Conservation (phyloP, 2,113 vertebrate genomes). For the Ovis canadensis region DNA sequence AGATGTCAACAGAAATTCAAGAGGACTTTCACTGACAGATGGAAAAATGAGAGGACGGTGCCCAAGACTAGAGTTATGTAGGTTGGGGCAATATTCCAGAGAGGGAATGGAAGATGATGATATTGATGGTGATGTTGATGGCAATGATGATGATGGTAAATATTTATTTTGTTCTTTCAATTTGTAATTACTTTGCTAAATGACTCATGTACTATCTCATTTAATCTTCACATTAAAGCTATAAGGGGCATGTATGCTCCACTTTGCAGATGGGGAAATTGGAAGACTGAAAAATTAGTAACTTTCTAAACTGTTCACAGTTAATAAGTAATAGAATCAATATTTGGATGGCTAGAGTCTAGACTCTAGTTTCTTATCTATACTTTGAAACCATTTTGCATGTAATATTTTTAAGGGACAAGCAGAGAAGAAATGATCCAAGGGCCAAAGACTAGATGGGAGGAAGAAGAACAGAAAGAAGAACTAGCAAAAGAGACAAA, state of each 20-base stretch:
- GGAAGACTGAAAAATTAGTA: background rate
- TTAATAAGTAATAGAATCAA: background rate
- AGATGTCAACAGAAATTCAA: background rate
- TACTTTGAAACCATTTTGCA: background rate
- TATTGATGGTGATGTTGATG: background rate
- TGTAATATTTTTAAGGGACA: background rate
- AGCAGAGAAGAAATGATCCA: background rate
- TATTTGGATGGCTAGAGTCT: background rate
- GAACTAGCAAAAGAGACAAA: background rate
- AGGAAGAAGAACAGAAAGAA: background rate
- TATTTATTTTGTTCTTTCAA: background rate
- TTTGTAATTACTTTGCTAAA: background rate
- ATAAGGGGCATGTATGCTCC: background rate
- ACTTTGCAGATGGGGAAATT: background rate
- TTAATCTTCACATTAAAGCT: background rate
- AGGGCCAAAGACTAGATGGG: background rate
- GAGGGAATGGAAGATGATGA: background rate
- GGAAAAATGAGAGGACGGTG: background rate
- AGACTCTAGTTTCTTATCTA: background rate
- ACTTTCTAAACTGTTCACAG: background rate
- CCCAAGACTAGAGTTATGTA: background rate
- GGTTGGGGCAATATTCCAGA: background rate
- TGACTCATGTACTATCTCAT: background rate
- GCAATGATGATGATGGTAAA: background rate
- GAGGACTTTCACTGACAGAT: background rate